phyloP scores from a whole-genome alignment of 2,797 vertebrate species.

The Myotis daubentonii region DNA sequence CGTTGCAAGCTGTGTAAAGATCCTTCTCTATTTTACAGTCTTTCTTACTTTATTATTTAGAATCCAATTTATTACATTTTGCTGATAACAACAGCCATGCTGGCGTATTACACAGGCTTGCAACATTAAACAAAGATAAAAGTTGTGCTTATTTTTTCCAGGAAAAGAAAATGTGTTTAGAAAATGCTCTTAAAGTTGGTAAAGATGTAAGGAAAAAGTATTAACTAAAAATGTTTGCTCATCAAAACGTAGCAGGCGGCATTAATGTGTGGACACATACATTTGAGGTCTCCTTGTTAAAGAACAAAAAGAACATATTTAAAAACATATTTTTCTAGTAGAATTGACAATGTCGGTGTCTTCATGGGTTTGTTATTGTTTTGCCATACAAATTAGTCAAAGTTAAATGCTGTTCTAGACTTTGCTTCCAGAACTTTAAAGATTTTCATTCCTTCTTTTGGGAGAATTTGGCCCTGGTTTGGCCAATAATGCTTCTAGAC shows the following conservation, averaged over 20 bases:
- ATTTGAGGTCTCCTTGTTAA: background rate
- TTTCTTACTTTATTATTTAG: constrained; percentile 11
- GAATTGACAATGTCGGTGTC: background rate
- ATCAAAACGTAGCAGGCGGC: background rate
- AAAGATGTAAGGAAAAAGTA: background rate
- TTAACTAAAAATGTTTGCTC: background rate
- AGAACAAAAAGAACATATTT: background rate
- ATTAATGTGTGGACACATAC: background rate
- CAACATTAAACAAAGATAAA: background rate
- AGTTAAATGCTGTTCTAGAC: background rate
- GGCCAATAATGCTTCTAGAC: background rate
- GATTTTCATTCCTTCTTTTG: background rate
- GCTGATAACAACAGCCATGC: background rate
- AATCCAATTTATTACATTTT: background rate
- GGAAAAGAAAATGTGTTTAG: constrained; percentile 23
- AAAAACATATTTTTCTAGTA: background rate
- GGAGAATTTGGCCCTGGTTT: background rate
- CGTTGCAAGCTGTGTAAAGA: background rate
- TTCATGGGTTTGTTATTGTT: background rate
- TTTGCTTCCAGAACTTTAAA: background rate
- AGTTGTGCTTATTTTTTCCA: background rate
- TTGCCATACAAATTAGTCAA: background rate
- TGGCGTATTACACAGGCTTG: background rate
- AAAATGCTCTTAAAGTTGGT: background rate
- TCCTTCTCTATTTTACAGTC: background rate